Evolutionary conservation across 2,888 invertebrate genomes (phyloP), one percentile per base, ranked within the genome.

Genomic region (Anthophora plumipes): DNA sequence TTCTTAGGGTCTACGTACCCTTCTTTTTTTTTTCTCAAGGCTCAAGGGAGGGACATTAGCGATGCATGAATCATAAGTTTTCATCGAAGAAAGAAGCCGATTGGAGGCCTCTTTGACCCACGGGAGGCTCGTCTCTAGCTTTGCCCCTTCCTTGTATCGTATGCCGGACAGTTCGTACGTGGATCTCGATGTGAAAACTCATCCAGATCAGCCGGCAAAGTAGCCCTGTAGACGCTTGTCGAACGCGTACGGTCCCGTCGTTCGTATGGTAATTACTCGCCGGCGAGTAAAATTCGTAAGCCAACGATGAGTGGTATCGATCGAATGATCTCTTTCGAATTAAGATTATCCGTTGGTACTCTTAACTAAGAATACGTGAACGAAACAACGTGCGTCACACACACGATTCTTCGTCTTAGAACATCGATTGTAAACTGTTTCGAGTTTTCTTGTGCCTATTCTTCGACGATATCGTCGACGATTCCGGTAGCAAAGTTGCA

Each of bases 31-130:
- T 61, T 63, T 9, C 11, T 11, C 2, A 54, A 54, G n/a, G 50
- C n/a, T 54, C 41, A 70, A 48, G 43, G 66, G 52, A 48, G 66
- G 74, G 22, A 31, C 54, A 70, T 12, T 41, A 55, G n/a, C 48
- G 57, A 39, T 39, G 50, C 52, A 52, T 79, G 82, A 80, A 82
- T 83, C 73, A 84, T 75, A 68, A 80, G 77, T 84, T 84, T 82
- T 82, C 76, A 22, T 74, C 57, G 17, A 46, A 46, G 77, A 77
- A 75, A 54, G 77, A 84, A 83, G 80, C 73, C 69, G 75, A 87
- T 87, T 86, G 83, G 76, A 83, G 73, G 54, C 57, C 22, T 43
- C 31, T 83, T 73, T 46, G 57, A 52, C 43, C 50, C n/a, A 55
- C 63, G 48, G 75, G 82, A 80, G 82, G 82, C 86, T 89, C 88